Evolutionary conservation across 2,888 invertebrate genomes (phyloP).

Genomic region (Phanerotoma sp.): DNA sequence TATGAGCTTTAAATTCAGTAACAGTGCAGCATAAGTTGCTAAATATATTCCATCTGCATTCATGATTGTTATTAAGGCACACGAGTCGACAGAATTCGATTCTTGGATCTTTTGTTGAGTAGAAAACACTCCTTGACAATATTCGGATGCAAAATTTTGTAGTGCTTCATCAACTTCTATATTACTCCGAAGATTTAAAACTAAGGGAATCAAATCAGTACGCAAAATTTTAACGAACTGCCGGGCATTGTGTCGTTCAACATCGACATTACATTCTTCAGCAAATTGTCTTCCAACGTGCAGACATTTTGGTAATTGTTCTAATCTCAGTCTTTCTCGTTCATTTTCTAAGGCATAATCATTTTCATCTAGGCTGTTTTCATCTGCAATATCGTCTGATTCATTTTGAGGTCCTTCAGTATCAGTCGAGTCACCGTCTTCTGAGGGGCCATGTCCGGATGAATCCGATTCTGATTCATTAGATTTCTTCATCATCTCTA

Average conservation of each 20-base stretch:
- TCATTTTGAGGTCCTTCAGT: conserved; percentile 53
- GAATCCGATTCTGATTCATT: conserved; percentile 52
- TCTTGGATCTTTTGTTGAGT: conserved; percentile 51
- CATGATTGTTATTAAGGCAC: conserved; percentile 74
- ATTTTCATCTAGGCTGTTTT: conserved; percentile 46
- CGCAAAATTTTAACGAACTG: conserved; percentile 79
- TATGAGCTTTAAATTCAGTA: conserved; percentile 79
- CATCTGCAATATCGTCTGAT: conserved; percentile 48
- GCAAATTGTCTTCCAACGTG: conserved; percentile 58
- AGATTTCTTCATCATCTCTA: conserved; percentile 55
- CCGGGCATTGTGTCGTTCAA: conserved; percentile 83
- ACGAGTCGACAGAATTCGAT: conserved; percentile 45
- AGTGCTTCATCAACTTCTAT: conserved; percentile 89
- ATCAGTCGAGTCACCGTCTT: conserved; percentile 53
- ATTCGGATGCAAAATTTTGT: conserved; percentile 88
- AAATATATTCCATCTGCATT: conserved; percentile 95
- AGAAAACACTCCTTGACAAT: conserved; percentile 69
- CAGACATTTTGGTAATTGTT: conserved; percentile 63
- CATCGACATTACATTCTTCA: conserved; percentile 74
- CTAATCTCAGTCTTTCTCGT: conserved; percentile 57
- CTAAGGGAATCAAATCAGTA: conserved; percentile 73
- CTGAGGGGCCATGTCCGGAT: conserved; percentile 53
- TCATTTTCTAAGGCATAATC: conserved; percentile 54
- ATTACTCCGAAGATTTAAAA: conserved; percentile 74
- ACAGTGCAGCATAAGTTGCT: conserved; percentile 82